phyloP scores from a whole-genome alignment of 53 echinoderm and acorn worm species.

The Arbacia lixula region DNA sequence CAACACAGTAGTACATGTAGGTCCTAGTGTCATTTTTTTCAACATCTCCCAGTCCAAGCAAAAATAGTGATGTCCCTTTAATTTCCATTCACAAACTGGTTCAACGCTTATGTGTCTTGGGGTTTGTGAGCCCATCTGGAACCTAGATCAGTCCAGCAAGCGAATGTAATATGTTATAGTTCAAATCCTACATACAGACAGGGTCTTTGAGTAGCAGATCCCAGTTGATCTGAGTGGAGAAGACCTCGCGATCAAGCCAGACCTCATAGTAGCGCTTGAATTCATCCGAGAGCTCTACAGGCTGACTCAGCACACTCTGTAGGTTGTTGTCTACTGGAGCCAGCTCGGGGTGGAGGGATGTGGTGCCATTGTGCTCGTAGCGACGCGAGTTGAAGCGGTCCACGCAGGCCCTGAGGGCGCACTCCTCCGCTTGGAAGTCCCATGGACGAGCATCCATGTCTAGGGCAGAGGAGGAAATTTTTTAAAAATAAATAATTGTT shows the following conservation, averaged over 20 bases:
- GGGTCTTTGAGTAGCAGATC: conserved; percentile 91
- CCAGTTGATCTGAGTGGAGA: conserved; percentile 97
- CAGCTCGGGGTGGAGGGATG: conserved; percentile 73
- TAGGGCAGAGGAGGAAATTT: too few relatives aligned
- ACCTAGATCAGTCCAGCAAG: too few relatives aligned
- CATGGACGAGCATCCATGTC: conserved; percentile 99
- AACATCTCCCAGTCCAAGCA: too few relatives aligned
- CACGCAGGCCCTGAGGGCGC: conserved; percentile 93
- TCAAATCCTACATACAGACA: conserved; percentile 78
- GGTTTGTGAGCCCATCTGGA: too few relatives aligned
- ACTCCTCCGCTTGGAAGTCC: conserved; percentile 99
- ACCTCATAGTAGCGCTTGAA: conserved; percentile 93
- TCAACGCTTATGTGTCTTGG: too few relatives aligned
- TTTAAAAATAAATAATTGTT: too few relatives aligned
- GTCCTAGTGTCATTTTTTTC: too few relatives aligned
- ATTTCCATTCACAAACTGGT: too few relatives aligned
- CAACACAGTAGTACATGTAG: too few relatives aligned
- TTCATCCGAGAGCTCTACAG: conserved; percentile 88
- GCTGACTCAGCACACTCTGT: conserved; percentile 93
- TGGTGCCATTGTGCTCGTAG: conserved; percentile 68
- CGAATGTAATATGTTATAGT: too few relatives aligned
- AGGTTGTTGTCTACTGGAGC: conserved; percentile 91
- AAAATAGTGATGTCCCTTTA: too few relatives aligned
- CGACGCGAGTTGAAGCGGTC: conserved; percentile 94
- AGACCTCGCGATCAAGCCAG: conserved; percentile 97